phyloP scores from a whole-genome alignment of 1,140 invertebrate genomes.

The Coelopa frigida region DNA sequence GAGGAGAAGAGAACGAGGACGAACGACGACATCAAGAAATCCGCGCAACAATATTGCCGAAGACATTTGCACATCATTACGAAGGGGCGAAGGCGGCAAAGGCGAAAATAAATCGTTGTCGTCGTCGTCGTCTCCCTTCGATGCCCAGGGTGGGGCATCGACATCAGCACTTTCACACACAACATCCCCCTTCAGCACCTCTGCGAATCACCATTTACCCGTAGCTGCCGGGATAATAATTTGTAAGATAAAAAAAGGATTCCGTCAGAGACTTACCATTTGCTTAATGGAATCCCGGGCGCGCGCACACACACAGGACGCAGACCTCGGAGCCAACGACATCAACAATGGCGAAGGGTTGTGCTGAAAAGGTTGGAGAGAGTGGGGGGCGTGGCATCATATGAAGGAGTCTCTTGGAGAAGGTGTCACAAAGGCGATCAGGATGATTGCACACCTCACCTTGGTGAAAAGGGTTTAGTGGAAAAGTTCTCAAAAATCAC shows the following conservation, averaged over 20 bases:
- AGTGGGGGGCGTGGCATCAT: background rate
- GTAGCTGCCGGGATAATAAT: background rate
- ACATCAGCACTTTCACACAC: background rate
- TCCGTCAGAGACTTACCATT: constrained; percentile 7
- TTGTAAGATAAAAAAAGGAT: constrained; percentile 2
- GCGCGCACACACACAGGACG: background rate
- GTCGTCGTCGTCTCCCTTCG: too few species aligned
- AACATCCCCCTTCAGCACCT: background rate
- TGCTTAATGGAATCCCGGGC: constrained; percentile 9
- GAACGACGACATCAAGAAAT: background rate
- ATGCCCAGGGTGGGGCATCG: too few species aligned
- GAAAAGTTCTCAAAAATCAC: too few species aligned
- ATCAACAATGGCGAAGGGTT: background rate
- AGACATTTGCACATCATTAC: constrained; percentile 10
- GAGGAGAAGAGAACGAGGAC: background rate
- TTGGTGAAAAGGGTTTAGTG: too few species aligned
- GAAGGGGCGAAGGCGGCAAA: background rate
- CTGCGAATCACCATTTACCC: too few species aligned
- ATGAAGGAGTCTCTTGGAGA: background rate
- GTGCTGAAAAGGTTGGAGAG: background rate
- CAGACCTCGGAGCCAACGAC: background rate
- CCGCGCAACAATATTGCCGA: background rate
- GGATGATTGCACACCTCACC: background rate
- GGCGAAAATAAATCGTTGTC: too few species aligned
- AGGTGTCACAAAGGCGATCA: background rate